phyloP scores from a whole-genome alignment of 2,888 invertebrate species.

The Ernsta delagoae region DNA sequence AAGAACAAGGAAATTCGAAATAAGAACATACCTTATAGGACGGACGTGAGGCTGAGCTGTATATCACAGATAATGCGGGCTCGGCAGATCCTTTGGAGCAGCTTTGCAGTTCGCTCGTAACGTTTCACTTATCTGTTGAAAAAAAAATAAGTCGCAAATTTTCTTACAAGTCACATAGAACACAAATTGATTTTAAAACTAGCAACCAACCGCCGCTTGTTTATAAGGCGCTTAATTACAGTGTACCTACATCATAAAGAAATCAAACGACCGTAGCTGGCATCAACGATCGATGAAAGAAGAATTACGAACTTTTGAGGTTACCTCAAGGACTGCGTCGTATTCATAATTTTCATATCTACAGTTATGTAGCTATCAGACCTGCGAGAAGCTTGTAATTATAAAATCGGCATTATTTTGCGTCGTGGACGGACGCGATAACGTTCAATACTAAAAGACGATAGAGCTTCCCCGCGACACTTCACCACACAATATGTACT shows the following conservation, averaged over 20 bases:
- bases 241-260: neutral
- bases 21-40: conserved; percentile 76
- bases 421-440: conserved; percentile 58
- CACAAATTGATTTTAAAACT: too few relatives aligned
- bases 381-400: conserved; percentile 40
- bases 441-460: conserved; percentile 41
- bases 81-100: conserved; percentile 82
- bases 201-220: neutral
- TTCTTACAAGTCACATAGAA: neutral
- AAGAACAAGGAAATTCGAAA: conserved; percentile 33
- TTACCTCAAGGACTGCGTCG: conserved; percentile 58
- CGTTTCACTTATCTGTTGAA: conserved; percentile 66
- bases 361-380: conserved; percentile 34
- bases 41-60: conserved; percentile 86
- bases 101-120: conserved; percentile 81
- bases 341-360: conserved; percentile 8
- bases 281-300: conserved; percentile 38
- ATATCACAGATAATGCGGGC: conserved; percentile 85
- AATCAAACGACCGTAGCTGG: conserved; percentile 28
- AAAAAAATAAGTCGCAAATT: conserved; percentile 36
- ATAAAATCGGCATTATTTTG: conserved; percentile 55
- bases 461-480: conserved; percentile 44
- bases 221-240: too few relatives aligned
- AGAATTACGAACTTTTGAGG: conserved; percentile 59
- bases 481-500: conserved; percentile 53